phyloP scores from a whole-genome alignment of 2,113 vertebrate species.

The Trematomus loennbergii region DNA sequence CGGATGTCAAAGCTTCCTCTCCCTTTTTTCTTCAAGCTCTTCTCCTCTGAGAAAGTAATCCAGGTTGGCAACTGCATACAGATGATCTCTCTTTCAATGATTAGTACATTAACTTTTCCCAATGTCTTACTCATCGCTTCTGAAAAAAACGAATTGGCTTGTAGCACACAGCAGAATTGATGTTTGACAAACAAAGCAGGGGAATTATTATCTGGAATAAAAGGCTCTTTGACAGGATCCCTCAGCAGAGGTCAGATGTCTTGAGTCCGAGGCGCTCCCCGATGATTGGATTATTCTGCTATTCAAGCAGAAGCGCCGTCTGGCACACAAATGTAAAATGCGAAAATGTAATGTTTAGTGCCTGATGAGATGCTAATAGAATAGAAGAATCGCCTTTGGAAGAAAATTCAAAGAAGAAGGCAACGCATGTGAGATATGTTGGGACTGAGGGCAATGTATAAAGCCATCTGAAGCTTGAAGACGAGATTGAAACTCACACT shows the following conservation, averaged over 20 bases:
- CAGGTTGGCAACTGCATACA: neutral
- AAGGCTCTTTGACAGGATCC: constrained; percentile 69
- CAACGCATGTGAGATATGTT: constrained; percentile 39
- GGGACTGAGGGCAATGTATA: constrained; percentile 48
- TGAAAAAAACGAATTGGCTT: constrained; percentile 39
- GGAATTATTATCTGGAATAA: constrained; percentile 65
- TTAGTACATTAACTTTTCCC: constrained; percentile 40
- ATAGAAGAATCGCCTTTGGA: constrained; percentile 61
- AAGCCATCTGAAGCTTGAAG: constrained; percentile 44
- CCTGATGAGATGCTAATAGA: constrained; percentile 76
- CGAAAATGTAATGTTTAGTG: constrained; percentile 73
- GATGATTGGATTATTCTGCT: constrained; percentile 80
- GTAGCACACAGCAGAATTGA: constrained; percentile 34
- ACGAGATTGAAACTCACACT: constrained; percentile 41
- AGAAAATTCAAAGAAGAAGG: constrained; percentile 52
- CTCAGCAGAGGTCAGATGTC: constrained; percentile 77
- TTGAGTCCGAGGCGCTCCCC: constrained; percentile 57
- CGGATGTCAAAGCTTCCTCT: too few relatives aligned
- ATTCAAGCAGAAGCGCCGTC: constrained; percentile 72
- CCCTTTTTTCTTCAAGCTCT: too few relatives aligned
- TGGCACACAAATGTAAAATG: constrained; percentile 74
- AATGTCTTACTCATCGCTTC: constrained; percentile 20
- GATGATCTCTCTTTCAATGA: constrained; percentile 12
- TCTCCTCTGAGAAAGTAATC: neutral
- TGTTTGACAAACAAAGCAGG: constrained; percentile 53